phyloP scores from a whole-genome alignment of 2,888 invertebrate genomes.

The Carcina quercana region DNA sequence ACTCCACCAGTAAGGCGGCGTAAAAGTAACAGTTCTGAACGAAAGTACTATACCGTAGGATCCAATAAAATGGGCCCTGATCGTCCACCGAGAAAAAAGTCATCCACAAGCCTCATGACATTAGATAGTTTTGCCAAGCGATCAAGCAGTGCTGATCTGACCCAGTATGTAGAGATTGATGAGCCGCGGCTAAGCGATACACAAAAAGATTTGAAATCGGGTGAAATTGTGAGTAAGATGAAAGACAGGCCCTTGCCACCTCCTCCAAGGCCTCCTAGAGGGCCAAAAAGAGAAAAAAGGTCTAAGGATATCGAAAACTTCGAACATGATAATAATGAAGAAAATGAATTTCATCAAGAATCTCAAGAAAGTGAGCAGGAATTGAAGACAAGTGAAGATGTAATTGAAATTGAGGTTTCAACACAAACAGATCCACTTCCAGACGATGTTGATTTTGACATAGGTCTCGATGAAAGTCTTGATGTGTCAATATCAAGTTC shows the following conservation, averaged over 20 bases:
- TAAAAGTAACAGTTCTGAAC: constrained; percentile 68
- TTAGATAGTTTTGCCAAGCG: constrained; percentile 67
- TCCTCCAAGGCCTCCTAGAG: constrained; percentile 88
- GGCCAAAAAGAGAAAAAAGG: constrained; percentile 57
- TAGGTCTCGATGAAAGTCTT: constrained; percentile 63
- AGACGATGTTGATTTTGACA: constrained; percentile 82
- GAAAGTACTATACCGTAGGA: constrained; percentile 81
- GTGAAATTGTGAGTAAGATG: constrained; percentile 86
- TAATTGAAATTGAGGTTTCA: constrained; percentile 82
- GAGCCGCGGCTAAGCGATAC: constrained; percentile 73
- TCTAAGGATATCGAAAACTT: constrained; percentile 30
- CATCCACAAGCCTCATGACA: constrained; percentile 69
- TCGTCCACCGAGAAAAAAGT: constrained; percentile 77
- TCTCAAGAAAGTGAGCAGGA: constrained; percentile 24
- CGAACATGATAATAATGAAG: constrained; percentile 12
- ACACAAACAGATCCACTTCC: constrained; percentile 91
- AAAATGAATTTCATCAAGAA: constrained; percentile 22
- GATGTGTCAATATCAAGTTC: constrained; percentile 66
- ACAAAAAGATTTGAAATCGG: constrained; percentile 80
- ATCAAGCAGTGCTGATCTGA: constrained; percentile 55
- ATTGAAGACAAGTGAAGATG: constrained; percentile 35
- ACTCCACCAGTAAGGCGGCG: constrained; percentile 58
- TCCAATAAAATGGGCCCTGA: constrained; percentile 69
- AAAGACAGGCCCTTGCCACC: constrained; percentile 89
- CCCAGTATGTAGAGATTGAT: constrained; percentile 77